Conservation (phyloP, 2,888 invertebrate species). For the Lottia gigantea region DNA sequence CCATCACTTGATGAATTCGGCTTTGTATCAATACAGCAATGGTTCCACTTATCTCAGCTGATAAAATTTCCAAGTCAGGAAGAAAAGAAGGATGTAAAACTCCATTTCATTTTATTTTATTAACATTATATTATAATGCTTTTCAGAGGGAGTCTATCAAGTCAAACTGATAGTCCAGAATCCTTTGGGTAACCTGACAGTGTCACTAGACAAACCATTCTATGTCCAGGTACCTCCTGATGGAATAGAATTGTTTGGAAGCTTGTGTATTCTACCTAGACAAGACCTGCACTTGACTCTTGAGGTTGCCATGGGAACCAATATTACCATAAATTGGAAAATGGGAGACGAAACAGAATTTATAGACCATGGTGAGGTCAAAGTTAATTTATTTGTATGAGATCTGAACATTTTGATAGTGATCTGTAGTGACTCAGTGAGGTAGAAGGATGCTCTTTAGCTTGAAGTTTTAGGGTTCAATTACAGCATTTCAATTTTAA, state of each 20-base stretch:
- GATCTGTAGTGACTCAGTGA: too few relatives aligned
- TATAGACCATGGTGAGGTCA: conserved; percentile 33
- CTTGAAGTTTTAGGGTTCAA: neutral
- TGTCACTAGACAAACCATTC: conserved; percentile 41
- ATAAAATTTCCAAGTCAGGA: too few relatives aligned
- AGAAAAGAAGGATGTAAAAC: too few relatives aligned
- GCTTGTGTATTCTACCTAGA: conserved; percentile 42
- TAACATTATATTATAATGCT: neutral
- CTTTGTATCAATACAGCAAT: too few relatives aligned
- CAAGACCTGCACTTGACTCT: conserved; percentile 43
- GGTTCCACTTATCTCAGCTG: too few relatives aligned
- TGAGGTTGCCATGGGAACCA: conserved; percentile 46
- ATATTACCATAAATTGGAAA: conserved; percentile 63
- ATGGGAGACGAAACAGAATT: conserved; percentile 57
- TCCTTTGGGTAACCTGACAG: conserved; percentile 53
- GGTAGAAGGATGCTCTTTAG: too few relatives aligned
- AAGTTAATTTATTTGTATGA: neutral
- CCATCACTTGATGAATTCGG: too few relatives aligned
- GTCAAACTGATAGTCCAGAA: conserved; percentile 60
- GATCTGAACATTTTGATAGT: too few relatives aligned
- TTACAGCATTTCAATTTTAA: too few relatives aligned
- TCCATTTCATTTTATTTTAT: too few relatives aligned
- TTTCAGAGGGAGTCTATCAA: conserved; percentile 60
- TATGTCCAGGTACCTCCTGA: conserved; percentile 57
- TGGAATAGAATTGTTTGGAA: neutral